Base-by-base conservation (phyloP, 1,140 invertebrate genomes). In the Aphis gossypii region DNA sequence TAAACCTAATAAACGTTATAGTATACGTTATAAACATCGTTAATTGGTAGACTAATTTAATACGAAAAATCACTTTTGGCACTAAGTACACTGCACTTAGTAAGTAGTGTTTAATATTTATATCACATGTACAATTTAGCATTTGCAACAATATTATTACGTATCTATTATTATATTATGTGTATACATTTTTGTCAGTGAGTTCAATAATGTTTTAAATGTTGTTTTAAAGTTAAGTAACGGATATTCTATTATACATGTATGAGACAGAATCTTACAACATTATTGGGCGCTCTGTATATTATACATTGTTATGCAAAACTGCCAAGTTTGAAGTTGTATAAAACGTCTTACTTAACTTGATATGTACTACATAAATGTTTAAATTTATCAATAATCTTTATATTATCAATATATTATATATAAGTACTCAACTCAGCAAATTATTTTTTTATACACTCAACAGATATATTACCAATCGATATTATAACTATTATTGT, bases 271-370 rank as follows among this genome's bases (percentile, higher is more conserved):
- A 7, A 54, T 38, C 38, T 5, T 56, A 9, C n/a, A 41, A 56
- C 35, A 56, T 89, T 56, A 56, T 56, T 48, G 51, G 35, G 35
- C 23, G 35, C 48, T 38, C 88, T 89, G 51, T 89, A 41, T 86
- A 41, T 25, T 48, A 35, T 35, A 89, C 41, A 56, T 89, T 56
- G 48, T 89, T 89, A 56, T 48, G 48, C 48, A 54, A 38, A 89
- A 89, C 88, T 89, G 88, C 51, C 51, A 89, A 89, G 54, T 89
- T 56, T 89, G 6, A 56, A 56, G 11, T 89, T 89, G 38, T 41
- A 3, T 89, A 30, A 54, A n/a, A 86, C 44, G 9, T 86, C 23
- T n/a, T 86, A 86, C 41, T 86, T 30, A 21, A 86, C 38, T 41
- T 41, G 38, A 41, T 84, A 46, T 86, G 44, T 44, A 38, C 35